Evolutionary conservation across 1,140 invertebrate species (phyloP).

Genomic region (Uloborus diversus): DNA sequence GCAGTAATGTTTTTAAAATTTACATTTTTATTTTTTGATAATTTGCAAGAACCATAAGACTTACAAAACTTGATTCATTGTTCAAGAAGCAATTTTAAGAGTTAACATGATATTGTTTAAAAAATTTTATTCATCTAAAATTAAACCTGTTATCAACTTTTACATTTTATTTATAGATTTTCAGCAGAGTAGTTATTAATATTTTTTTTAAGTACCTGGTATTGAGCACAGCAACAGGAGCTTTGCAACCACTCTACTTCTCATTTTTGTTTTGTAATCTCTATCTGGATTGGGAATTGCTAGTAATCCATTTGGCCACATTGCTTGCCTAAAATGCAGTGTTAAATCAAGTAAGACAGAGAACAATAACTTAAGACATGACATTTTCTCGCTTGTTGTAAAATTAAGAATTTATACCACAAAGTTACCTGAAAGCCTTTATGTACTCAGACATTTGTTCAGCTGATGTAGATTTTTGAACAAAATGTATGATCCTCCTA

Average conservation of each 20-base stretch:
- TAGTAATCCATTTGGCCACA: constrained; percentile 80
- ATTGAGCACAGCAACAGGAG: constrained; percentile 81
- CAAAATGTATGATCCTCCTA: constrained; percentile 88
- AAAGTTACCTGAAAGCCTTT: constrained; percentile 80
- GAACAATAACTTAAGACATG: not conserved
- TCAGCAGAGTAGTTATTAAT: too few species aligned
- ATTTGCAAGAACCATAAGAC: too few species aligned
- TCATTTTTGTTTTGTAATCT: constrained; percentile 77
- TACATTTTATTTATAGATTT: too few species aligned
- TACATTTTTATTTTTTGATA: too few species aligned
- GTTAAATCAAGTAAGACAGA: not conserved
- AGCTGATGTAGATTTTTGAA: constrained; percentile 87
- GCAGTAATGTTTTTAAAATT: too few species aligned
- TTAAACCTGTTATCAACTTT: too few species aligned
- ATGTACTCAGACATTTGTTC: constrained; percentile 90
- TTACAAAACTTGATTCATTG: too few species aligned
- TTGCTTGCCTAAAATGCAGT: constrained; percentile 72
- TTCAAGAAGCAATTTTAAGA: too few species aligned
- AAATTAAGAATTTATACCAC: not conserved
- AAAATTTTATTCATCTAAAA: too few species aligned
- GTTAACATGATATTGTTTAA: too few species aligned
- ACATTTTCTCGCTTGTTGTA: not conserved
- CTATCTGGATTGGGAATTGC: constrained; percentile 73
- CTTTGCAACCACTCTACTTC: constrained; percentile 86
- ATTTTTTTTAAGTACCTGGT: too few species aligned